Evolutionary conservation across 2,888 invertebrate species (phyloP).

Genomic region (Caenorhabditis zanzibari): DNA sequence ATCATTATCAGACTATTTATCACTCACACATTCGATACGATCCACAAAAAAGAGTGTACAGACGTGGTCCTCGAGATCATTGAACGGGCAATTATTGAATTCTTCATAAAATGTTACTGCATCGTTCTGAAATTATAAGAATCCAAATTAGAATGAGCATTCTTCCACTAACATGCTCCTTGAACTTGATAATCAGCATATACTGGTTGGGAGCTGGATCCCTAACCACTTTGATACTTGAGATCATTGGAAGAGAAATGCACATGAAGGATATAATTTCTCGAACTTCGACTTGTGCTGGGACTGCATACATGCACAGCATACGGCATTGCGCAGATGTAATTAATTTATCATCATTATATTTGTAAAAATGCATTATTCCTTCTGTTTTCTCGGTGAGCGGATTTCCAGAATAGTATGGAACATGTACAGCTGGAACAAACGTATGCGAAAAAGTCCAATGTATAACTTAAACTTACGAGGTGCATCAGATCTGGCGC

Average conservation of each 20-base stretch:
- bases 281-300: slow-evolving; percentile 93
- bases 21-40: slow-evolving; percentile 90
- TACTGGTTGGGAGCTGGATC: slow-evolving; percentile 95
- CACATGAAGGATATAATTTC: slow-evolving; percentile 93
- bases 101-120: slow-evolving; percentile 94
- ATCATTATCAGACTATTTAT: no score
- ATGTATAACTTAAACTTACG: slow-evolving; percentile 19
- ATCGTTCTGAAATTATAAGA: slow-evolving; percentile 87
- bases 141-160: no score
- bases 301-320: slow-evolving; percentile 92
- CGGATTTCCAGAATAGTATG: slow-evolving; percentile 94
- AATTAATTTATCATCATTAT: slow-evolving; percentile 86
- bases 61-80: slow-evolving; percentile 93
- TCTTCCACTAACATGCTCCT: slow-evolving; percentile 84
- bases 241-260: slow-evolving; percentile 59
- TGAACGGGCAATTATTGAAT: slow-evolving; percentile 95
- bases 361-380: slow-evolving; percentile 96
- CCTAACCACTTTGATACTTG: slow-evolving; percentile 89
- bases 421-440: slow-evolving; percentile 77
- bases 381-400: slow-evolving; percentile 97
- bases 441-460: no score
- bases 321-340: slow-evolving; percentile 88
- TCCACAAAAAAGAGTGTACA: slow-evolving; percentile 98
- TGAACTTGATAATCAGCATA: slow-evolving; percentile 95
- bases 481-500: slow-evolving; percentile 50